phyloP scores from a whole-genome alignment of 2,888 invertebrate genomes.

The Dioctria rufipes region DNA sequence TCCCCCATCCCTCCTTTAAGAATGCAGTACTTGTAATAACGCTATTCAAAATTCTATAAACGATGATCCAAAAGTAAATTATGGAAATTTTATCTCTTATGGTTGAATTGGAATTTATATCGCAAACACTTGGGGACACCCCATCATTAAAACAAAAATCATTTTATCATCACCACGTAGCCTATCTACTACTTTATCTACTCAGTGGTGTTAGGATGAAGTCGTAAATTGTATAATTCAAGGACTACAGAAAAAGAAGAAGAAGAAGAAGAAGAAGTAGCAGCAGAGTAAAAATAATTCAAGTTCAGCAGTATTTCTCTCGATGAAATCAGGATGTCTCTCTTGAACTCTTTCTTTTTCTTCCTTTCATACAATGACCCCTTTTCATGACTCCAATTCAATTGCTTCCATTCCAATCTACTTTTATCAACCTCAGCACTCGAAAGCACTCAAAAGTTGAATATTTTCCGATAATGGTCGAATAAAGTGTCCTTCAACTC shows the following conservation, averaged over 20 bases:
- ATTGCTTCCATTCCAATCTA: slow-evolving; percentile 14
- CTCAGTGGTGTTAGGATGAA: not conserved
- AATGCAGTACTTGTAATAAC: too few relatives aligned
- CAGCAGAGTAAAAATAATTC: not conserved
- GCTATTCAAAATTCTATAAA: too few relatives aligned
- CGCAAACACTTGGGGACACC: not conserved
- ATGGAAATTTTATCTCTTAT: not conserved
- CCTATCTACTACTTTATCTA: not conserved
- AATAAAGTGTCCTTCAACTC: slow-evolving; percentile 28
- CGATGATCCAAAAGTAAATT: not conserved
- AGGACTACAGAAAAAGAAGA: not conserved
- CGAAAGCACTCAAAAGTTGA: slow-evolving; percentile 28
- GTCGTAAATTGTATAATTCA: slow-evolving; percentile 24
- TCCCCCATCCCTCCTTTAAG: too few relatives aligned
- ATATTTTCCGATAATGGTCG: slow-evolving; percentile 39
- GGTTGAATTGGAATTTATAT: not conserved
- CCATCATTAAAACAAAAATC: slow-evolving; percentile 12
- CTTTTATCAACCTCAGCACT: not conserved
- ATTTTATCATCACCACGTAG: not conserved
- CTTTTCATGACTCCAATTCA: not conserved
- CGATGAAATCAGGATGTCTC: not conserved
- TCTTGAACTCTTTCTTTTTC: not conserved
- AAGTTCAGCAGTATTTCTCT: slow-evolving; percentile 3
- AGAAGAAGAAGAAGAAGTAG: too few relatives aligned
- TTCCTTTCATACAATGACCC: not conserved